Percentiles rank a stretch among this genome's conserved stretches.
Conservation (phyloP, 2,888 invertebrate genomes). For the Adela reaumurella region DNA sequence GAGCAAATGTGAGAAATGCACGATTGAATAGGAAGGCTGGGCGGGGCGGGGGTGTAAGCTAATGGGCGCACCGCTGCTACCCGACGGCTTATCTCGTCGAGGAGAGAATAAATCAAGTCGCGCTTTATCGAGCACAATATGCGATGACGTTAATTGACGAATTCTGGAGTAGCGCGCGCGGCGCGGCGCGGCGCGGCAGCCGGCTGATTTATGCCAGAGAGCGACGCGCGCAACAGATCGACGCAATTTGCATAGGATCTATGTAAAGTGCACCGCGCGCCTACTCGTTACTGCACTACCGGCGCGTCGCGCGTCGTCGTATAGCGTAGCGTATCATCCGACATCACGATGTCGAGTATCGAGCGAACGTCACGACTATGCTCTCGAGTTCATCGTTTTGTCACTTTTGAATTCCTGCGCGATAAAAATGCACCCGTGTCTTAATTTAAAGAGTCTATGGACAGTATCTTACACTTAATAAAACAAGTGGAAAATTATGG, state of each 20-base stretch:
- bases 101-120: slow-evolving; percentile 20
- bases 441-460: too few relatives aligned
- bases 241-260: slow-evolving; percentile 44
- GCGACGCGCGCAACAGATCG: slow-evolving; percentile 27
- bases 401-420: not conserved
- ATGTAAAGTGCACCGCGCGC: slow-evolving; percentile 26
- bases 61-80: slow-evolving; percentile 9
- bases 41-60: slow-evolving; percentile 4
- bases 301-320: not conserved
- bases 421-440: not conserved
- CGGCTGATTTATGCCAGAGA: slow-evolving; percentile 26
- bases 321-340: not conserved
- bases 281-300: slow-evolving; percentile 27
- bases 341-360: not conserved
- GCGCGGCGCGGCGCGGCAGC: too few relatives aligned
- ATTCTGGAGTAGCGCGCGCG: slow-evolving; percentile 21
- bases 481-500: too few relatives aligned
- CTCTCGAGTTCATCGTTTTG: not conserved
- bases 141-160: slow-evolving; percentile 39
- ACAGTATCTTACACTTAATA: too few relatives aligned
- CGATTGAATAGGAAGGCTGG: not conserved
- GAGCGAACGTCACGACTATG: not conserved
- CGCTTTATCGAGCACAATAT: slow-evolving; percentile 26
- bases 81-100: not conserved
- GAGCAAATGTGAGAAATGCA: not conserved